Evolutionary conservation across 2,888 invertebrate species (phyloP), one percentile per base, ranked within the genome.

Genomic region (Hydriomena furcata): DNA sequence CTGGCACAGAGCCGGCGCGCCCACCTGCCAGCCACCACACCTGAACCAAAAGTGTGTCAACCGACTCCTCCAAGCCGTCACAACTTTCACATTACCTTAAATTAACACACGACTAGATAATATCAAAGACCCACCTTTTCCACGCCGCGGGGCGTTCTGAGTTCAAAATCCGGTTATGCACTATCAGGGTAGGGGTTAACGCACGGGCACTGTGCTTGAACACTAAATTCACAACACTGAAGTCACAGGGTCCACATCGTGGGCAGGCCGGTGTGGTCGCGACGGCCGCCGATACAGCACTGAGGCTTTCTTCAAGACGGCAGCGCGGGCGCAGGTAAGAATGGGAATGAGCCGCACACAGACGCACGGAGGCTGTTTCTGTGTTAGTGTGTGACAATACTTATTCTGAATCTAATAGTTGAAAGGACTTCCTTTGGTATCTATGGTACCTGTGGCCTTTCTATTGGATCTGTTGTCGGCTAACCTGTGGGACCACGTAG

Each of bases 1-100:
- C 73, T 77, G 76, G 76, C 76, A 76, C 71, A 70, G 73, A 75
- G 76, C 70, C 73, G 80, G 74, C 87, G 84, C 88, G 79, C 87
- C 86, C 87, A 86, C 87, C 85, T 86, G 84, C 76, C 72, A 66
- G 73, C 76, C 68, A 77, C 81, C 83, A 79, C 86, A 85, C 86
- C 85, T 85, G 87, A 84, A 73, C 77, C 79, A 86, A 86, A 89
- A 88, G 89, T 90, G 76, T 90, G 89, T 88, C 89, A 89, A 75
- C 82, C 78, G 78, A 85, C 85, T 86, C 84, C 79, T 84, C 82
- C 66, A 61, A 81, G 79, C 83, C 79, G 84, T 78, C 79, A 76
- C 75, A 82, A 89, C 89, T 90, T 90, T 90, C 90, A 90, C 90
- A 87, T 89, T 79, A 85, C 82, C 84, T 86, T 85, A 84, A 84